Base-by-base conservation (phyloP, 1,140 invertebrate genomes). In the Ericerus pela region DNA sequence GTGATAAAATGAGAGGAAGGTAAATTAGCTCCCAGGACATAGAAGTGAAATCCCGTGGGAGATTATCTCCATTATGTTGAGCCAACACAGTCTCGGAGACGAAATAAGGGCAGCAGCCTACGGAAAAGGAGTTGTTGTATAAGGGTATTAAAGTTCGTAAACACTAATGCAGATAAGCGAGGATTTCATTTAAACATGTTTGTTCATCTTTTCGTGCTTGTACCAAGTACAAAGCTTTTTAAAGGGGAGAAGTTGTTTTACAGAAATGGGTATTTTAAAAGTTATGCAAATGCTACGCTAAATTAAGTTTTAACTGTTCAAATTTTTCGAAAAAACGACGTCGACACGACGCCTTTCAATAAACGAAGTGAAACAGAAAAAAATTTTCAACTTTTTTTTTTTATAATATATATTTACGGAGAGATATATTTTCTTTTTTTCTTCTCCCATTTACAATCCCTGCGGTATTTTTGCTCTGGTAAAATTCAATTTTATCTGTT, bases 171-270 rank as follows among this genome's bases (percentile, higher is more conserved):
- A 47, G 41, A 47, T 47, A 47, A 47, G 41, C 41, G 41, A 47
- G 41, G 41, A 47, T 47, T 47, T 47, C 41, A 47, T 47, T 47
- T 47, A 47, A 47, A 47, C 41, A 47, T 47, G 41, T 47, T 47
- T 47, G 41, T 47, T 47, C 41, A 47, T 47, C 41, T 47, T 47
- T 47, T 47, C 41, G 26, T 47, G 41, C 41, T 47, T 47, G 41
- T 47, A 47, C 41, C 26, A 24, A 47, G 41, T 47, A 47, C 41
- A 24, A 47, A 47, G 41, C 41, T 47, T 47, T 47, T 47, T 47
- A 47, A 47, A n/a, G 41, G 41, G 41, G 41, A 5, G 20, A 47
- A 20, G 41, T 47, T 47, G 16, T 47, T 47, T 47, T 47, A 24
- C 41, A n/a, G 16, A 47, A 47, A 47, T 47, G 41, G 41, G 41